Evolutionary conservation across 2,113 vertebrate genomes (phyloP), one percentile per base, ranked within the genome.

Genomic region (Tympanuchus pallidicinctus): DNA sequence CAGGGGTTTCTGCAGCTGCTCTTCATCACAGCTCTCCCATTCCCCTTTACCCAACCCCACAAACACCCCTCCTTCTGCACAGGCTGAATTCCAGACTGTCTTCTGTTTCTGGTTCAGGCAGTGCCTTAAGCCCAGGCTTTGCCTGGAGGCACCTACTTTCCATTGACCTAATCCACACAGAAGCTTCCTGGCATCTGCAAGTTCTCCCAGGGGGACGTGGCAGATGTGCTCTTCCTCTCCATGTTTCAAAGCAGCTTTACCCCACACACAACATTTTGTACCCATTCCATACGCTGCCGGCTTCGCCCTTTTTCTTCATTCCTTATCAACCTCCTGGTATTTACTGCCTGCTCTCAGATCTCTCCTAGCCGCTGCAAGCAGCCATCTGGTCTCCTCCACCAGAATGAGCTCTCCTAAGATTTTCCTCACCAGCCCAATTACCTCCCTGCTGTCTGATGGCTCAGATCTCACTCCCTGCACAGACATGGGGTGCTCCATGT

Each of bases 31-130:
- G 18, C 13, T 3, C 42, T 74, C 80, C 47, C 24, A 1, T 10
- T 32, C 52, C 43, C 30, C 60, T 36, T 17, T 0, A 0, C n/a
- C 60, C 45, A 83, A 36, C 45, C 65, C 32, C 52, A 32, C 25
- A 76, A 43, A 28, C 38, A 32, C 52, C 76, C 27, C 63, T 77
- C 36, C 72, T 74, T 36, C 60, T 42, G 76, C 77, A 74, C 36
- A 32, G 42, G 30, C 27, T 20, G 13, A 69, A 89, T 40, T 59
- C 57, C 63, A 6, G 30, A 76, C 43, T 28, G 24, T 79, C 43
- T 61, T 18, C 79, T 57, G 66, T 28, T 65, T 10, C 82, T 88
- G 54, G n/a, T 57, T 43, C 72, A 43, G 74, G 57, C 71, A 27
- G 47, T 30, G 43, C 30, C 60, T 56, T 76, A 54, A 88, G 76